phyloP scores from a whole-genome alignment of 2,113 vertebrate genomes.

The Muntiacus reevesi region DNA sequence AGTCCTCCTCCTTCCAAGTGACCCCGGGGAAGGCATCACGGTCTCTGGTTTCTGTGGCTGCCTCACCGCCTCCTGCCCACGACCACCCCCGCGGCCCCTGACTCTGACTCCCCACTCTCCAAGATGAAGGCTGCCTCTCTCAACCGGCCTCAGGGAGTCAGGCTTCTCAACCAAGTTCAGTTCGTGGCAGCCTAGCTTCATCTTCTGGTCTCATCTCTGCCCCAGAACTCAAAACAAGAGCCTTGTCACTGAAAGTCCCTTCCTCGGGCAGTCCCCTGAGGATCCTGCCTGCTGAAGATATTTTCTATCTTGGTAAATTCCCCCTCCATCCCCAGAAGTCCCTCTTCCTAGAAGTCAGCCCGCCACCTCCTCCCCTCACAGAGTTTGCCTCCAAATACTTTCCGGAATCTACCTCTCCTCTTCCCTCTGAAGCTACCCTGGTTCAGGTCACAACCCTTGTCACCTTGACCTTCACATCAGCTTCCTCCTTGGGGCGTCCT shows the following conservation, averaged over 20 bases:
- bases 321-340: no score
- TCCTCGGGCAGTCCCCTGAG: not conserved
- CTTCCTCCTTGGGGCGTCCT: not conserved
- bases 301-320: not conserved
- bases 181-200: not conserved
- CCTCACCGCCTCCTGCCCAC: not conserved
- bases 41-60: not conserved
- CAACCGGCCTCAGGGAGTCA: not conserved
- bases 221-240: not conserved
- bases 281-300: not conserved
- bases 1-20: not conserved
- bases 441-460: no score
- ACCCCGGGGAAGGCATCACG: fast-evolving
- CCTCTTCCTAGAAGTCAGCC: not conserved
- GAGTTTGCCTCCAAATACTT: not conserved
- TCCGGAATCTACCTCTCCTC: not conserved
- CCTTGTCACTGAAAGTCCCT: not conserved
- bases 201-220: not conserved
- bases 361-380: not conserved
- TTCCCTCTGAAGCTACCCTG: fast-evolving
- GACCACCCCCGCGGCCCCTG: not conserved
- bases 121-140: not conserved
- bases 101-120: not conserved
- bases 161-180: not conserved
- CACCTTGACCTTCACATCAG: not conserved